Conservation (phyloP, 2,888 invertebrate genomes). For the Diloba caeruleocephala region DNA sequence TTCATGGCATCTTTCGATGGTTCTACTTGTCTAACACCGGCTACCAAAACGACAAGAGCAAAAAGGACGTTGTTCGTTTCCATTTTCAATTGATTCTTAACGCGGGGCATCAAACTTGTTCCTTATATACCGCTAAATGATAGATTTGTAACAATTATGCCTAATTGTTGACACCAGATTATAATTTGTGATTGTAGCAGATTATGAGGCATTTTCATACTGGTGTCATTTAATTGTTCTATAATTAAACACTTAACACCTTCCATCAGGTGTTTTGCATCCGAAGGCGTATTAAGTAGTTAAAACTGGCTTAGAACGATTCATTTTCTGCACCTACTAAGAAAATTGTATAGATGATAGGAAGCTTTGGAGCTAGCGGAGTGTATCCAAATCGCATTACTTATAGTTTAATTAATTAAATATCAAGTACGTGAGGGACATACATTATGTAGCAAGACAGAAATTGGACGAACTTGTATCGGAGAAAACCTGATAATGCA, state of each 20-base stretch:
- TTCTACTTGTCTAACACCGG: conserved; percentile 42
- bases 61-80: conserved; percentile 13
- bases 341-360: too few relatives aligned
- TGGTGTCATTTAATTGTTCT: conserved; percentile 16
- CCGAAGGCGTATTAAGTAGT: too few relatives aligned
- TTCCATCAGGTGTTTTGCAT: too few relatives aligned
- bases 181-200: conserved; percentile 3
- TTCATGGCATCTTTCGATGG: conserved; percentile 68
- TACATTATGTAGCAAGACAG: too few relatives aligned
- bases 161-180: conserved; percentile 29
- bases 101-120: background rate
- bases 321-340: too few relatives aligned
- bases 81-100: conserved; percentile 24
- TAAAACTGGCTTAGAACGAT: too few relatives aligned
- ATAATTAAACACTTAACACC: conserved; percentile 26
- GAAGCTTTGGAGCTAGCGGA: too few relatives aligned
- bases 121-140: conserved; percentile 39
- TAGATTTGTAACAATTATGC: conserved; percentile 1
- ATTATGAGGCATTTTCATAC: conserved; percentile 10
- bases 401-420: too few relatives aligned
- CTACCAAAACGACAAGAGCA: conserved; percentile 44
- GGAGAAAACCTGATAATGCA: too few relatives aligned
- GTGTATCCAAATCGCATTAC: too few relatives aligned
- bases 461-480: too few relatives aligned
- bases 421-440: too few relatives aligned